These are phyloP conservation scores for Guaruba guarouba DNA, from an alignment of 2,113 vertebrate species.

Conservation along the genomic window DNA sequence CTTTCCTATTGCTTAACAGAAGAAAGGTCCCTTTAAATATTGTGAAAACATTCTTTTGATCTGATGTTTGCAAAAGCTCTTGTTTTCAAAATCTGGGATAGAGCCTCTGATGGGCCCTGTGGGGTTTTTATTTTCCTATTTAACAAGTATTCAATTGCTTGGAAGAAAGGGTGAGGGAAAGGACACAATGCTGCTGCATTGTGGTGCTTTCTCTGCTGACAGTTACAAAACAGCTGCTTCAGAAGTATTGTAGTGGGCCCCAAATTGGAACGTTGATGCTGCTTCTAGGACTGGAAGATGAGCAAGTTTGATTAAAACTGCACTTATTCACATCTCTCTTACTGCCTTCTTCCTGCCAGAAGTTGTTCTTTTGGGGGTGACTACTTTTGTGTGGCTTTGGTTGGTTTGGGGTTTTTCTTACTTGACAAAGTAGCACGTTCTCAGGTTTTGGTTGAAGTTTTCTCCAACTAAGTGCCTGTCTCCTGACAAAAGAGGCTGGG, in stretches of 20 bases:
- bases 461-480: neutral
- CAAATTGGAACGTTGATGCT: neutral
- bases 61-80: neutral
- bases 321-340: neutral
- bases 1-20: slow-evolving; percentile 1
- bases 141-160: neutral
- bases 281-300: neutral
- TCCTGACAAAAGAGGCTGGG: neutral
- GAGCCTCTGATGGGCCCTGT: neutral
- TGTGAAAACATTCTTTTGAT: neutral
- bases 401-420: neutral
- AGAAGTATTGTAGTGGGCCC: neutral
- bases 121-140: neutral
- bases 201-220: neutral
- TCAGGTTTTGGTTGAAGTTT: neutral
- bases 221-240: neutral
- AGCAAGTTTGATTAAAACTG: neutral
- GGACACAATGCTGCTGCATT: fast-evolving
- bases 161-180: neutral
- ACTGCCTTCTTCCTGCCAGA: neutral
- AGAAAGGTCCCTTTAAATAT: neutral
- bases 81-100: neutral
- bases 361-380: neutral
- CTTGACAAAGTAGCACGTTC: neutral
- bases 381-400: neutral